Evolutionary conservation across 2,888 invertebrate genomes (phyloP).

Genomic region (Lepidocyrtoides sp.): DNA sequence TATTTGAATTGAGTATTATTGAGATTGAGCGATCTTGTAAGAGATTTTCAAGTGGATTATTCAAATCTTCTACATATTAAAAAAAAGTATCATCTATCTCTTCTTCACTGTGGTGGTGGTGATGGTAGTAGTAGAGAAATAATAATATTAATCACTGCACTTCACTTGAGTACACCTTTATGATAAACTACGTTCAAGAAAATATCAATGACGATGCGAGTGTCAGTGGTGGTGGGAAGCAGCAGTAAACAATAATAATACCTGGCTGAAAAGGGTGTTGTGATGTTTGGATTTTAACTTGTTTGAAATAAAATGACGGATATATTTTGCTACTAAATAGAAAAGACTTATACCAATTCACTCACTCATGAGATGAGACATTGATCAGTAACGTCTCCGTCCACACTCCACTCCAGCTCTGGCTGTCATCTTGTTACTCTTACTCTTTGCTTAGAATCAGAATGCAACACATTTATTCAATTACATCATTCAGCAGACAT

Average conservation of each 20-base stretch:
- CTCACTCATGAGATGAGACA: conserved; percentile 38
- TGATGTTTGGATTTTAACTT: conserved; percentile 8
- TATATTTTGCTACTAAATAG: neutral
- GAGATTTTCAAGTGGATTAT: conserved; percentile 17
- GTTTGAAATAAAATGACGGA: conserved; percentile 15
- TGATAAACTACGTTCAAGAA: neutral
- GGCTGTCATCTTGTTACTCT: conserved; percentile 14
- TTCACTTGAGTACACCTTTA: conserved; percentile 5
- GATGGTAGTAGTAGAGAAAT: too few species aligned
- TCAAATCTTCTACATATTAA: conserved; percentile 12
- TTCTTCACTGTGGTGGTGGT: neutral
- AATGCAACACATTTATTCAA: conserved; percentile 68
- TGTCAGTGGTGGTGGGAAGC: neutral
- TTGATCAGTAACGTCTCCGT: conserved; percentile 52
- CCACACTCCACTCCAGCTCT: conserved; percentile 1
- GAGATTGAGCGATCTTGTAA: conserved; percentile 17
- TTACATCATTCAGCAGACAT: conserved; percentile 64
- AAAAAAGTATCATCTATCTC: conserved; percentile 25
- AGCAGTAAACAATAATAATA: too few species aligned
- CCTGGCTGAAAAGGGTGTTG: neutral
- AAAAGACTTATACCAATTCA: neutral
- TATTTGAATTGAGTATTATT: neutral
- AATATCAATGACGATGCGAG: neutral
- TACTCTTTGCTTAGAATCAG: conserved; percentile 2
- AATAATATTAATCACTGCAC: conserved; percentile 30